Conservation (phyloP, 2,888 invertebrate species). For the Lumbricus terrestris region DNA sequence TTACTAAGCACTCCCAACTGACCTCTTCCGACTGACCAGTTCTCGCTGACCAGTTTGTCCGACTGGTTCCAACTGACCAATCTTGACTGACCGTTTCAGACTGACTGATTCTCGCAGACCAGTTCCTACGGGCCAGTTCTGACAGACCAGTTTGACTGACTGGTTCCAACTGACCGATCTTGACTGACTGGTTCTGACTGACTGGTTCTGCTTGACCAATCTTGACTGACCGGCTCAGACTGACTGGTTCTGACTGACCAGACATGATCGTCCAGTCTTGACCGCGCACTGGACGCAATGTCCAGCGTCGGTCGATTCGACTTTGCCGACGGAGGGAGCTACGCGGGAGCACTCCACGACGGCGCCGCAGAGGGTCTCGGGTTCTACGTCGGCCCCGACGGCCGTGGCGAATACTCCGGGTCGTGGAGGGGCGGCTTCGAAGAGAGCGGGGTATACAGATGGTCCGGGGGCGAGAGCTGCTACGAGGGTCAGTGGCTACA, state of each 20-base stretch:
- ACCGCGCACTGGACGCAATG: neutral
- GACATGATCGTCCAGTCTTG: too few relatives aligned
- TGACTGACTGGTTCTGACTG: too few relatives aligned
- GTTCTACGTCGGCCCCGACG: neutral
- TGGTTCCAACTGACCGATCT: too few relatives aligned
- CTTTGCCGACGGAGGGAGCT: conserved; percentile 5
- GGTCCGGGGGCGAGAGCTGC: conserved; percentile 81
- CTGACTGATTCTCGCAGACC: neutral
- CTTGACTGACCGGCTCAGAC: too few relatives aligned
- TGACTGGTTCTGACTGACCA: too few relatives aligned
- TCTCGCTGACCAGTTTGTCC: too few relatives aligned
- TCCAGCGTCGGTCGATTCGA: neutral
- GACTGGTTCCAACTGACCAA: too few relatives aligned
- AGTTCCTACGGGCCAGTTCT: neutral
- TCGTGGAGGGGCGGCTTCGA: conserved; percentile 99
- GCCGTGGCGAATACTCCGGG: conserved; percentile 88
- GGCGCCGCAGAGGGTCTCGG: neutral
- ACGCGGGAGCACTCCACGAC: neutral
- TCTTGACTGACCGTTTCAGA: neutral
- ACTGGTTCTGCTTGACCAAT: too few relatives aligned
- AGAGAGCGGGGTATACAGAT: conserved; percentile 80
- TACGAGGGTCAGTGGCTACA: conserved; percentile 99
- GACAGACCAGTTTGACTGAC: neutral
- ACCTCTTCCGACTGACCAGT: too few relatives aligned
- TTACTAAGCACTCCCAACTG: too few relatives aligned